Conservation (phyloP, 1,140 invertebrate species). For the Drosophila kanapiae region DNA sequence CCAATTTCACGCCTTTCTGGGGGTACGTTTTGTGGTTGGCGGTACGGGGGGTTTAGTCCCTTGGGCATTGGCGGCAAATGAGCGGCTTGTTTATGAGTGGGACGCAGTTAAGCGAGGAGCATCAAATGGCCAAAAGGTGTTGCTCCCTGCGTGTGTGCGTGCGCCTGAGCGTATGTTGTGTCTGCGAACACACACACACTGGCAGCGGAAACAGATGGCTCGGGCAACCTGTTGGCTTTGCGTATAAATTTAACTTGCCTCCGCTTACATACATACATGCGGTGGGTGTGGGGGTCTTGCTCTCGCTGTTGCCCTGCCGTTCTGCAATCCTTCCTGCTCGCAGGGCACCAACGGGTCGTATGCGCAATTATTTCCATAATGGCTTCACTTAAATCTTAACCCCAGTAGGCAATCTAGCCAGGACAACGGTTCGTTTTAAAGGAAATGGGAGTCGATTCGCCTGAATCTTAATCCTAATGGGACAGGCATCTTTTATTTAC, state of each 20-base stretch:
- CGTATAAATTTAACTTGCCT: slow-evolving; percentile 41
- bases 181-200: slow-evolving; percentile 10
- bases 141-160: slow-evolving; percentile 11
- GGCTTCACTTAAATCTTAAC: slow-evolving; percentile 47
- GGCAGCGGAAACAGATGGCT: slow-evolving; percentile 57
- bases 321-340: slow-evolving; percentile 22
- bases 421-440: background rate
- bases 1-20: slow-evolving; percentile 44
- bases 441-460: background rate
- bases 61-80: slow-evolving; percentile 72
- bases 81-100: slow-evolving; percentile 72
- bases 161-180: slow-evolving; percentile 14
- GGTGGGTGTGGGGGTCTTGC: background rate
- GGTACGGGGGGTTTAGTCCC: slow-evolving; percentile 15
- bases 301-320: slow-evolving; percentile 14
- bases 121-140: slow-evolving; percentile 50
- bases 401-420: slow-evolving; percentile 5
- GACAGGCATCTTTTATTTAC: background rate
- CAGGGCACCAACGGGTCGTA: slow-evolving; percentile 44
- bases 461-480: background rate
- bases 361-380: slow-evolving; percentile 44
- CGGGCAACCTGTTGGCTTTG: slow-evolving; percentile 69
- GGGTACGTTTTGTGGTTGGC: background rate
- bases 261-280: slow-evolving; percentile 13
- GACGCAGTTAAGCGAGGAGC: slow-evolving; percentile 48